Base-by-base conservation (phyloP, 1,140 invertebrate genomes). In the Philopotamus ludificatus region DNA sequence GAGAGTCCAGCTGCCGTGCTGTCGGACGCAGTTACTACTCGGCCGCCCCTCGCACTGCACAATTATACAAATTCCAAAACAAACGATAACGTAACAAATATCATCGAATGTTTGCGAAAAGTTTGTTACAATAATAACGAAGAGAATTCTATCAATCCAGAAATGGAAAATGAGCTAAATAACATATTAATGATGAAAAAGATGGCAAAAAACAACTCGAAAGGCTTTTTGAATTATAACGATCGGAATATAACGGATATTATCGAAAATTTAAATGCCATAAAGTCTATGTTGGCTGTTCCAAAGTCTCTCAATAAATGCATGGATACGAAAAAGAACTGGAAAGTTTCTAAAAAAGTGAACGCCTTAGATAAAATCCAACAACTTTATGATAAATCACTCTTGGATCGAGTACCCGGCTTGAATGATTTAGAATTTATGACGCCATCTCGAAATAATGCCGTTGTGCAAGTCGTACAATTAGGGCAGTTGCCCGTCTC, bases 1-100 rank as follows among this genome's bases (percentile, higher is more conserved):
- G 73, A 72, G 74, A 76, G 78, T 74, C 76, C 77, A 77, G 78
- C 78, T 79, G 80, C 76, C 76, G 76, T 76, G 78, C 78, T 81
- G 80, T 78, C 80, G 80, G 80, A 80, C 80, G 76, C 79, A 77
- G 78, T 79, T 73, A 76, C 74, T 72, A 70, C 68, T 74, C 78
- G 79, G 79, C 79, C 78, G 76, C 74, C 74, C 75, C 74, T 75
- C 74, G 55, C 67, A 18, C 26, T 47, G 23, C 57, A 49, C 20
- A 60, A 60, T 47, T 60, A 47, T 39, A 26, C 25, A 16, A 39
- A 16, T 20, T 16, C 18, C 20, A 60, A 20, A 12, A 4, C 3
- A 49, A 47, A 25, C 41, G 28, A n/a, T n/a, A n/a, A n/a, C n/a
- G n/a, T n/a, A n/a, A n/a, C n/a, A n/a, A n/a, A n/a, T n/a, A n/a